phyloP scores from a whole-genome alignment of 2,113 vertebrate genomes.

The Phocoena phocoena region DNA sequence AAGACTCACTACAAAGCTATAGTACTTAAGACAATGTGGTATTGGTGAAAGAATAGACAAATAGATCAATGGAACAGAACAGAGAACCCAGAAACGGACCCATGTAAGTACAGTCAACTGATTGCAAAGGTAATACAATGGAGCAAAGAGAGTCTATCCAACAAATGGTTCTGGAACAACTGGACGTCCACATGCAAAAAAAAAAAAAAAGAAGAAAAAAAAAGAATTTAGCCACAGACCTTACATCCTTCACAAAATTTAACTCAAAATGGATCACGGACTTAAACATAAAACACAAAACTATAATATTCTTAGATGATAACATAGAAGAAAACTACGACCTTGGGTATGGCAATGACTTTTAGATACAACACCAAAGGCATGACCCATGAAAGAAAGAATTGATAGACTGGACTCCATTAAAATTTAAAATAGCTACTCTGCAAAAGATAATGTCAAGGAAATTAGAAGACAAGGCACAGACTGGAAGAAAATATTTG shows the following conservation, averaged over 20 bases:
- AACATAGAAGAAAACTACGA: neutral
- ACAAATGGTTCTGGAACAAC: neutral
- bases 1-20: no score
- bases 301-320: neutral
- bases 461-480: neutral
- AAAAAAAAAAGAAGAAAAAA: neutral
- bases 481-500: neutral
- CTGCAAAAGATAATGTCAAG: neutral
- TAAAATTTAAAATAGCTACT: neutral
- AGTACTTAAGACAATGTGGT: no score
- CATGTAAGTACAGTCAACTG: no score
- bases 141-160: neutral
- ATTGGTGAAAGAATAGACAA: no score
- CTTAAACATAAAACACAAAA: neutral
- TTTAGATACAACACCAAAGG: neutral
- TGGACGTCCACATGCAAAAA: neutral
- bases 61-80: no score
- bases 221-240: neutral
- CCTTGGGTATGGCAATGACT: neutral
- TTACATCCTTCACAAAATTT: no score
- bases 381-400: neutral
- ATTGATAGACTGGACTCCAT: neutral
- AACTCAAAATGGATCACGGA: no score
- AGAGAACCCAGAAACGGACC: no score
- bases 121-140: no score